These are phyloP conservation scores for Solenodon paradoxus DNA, from an alignment of 2,113 vertebrate genomes.

Conservation along the genomic window DNA sequence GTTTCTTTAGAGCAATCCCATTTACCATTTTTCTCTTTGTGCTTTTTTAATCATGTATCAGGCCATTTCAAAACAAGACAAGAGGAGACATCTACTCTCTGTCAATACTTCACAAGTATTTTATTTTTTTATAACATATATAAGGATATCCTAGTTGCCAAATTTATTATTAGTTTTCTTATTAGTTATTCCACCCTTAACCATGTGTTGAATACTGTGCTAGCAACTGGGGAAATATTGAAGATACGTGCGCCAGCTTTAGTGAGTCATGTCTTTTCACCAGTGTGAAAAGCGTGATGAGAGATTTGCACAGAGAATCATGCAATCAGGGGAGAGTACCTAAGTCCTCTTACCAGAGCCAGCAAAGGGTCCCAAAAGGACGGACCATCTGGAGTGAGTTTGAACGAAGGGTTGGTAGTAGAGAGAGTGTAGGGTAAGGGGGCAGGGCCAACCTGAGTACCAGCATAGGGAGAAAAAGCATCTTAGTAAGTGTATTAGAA, in stretches of 20 bases:
- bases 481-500: too few relatives aligned
- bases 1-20: background rate
- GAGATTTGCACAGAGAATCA: background rate
- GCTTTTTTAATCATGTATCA: constrained; percentile 10
- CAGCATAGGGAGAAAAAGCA: background rate
- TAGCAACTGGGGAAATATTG: constrained; percentile 36
- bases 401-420: background rate
- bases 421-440: background rate
- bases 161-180: constrained; percentile 20
- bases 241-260: background rate
- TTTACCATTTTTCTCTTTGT: background rate
- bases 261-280: background rate
- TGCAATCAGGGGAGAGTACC: background rate
- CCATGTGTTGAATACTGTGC: background rate
- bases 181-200: background rate
- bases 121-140: constrained; percentile 32
- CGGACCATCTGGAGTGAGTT: background rate
- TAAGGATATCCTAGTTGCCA: constrained; percentile 11
- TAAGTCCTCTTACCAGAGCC: background rate
- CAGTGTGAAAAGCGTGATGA: background rate
- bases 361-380: background rate
- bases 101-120: constrained; percentile 19
- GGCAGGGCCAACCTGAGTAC: too few relatives aligned
- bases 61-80: background rate
- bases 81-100: constrained; percentile 14